Evolutionary conservation across 2,797 vertebrate genomes (phyloP).

Genomic region (Halcyon badia): DNA sequence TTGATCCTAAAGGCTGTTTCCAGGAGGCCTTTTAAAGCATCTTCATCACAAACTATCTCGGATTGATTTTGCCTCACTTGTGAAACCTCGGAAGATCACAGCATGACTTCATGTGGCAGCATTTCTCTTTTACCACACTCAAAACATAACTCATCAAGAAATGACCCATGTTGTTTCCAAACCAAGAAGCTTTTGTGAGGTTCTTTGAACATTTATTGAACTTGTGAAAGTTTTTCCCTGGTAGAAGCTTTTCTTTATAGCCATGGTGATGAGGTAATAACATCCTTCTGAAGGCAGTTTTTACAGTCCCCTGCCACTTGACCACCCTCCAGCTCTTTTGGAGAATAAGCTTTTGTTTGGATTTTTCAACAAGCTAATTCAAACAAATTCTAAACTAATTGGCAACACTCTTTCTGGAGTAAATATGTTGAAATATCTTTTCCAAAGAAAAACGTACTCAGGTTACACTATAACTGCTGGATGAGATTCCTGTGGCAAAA

Average conservation of each 20-base stretch:
- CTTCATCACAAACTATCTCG: neutral
- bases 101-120: fast-evolving
- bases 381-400: too few relatives aligned
- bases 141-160: neutral
- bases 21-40: neutral
- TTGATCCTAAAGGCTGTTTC: neutral
- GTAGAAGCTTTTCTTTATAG: neutral
- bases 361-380: neutral
- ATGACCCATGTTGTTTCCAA: neutral
- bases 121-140: neutral
- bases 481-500: too few relatives aligned
- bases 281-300: neutral
- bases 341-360: neutral
- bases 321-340: neutral
- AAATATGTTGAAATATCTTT: too few relatives aligned
- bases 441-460: too few relatives aligned
- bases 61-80: neutral
- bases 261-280: neutral
- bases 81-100: neutral
- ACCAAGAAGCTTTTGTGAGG: neutral
- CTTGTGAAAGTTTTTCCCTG: neutral
- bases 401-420: too few relatives aligned
- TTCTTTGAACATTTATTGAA: neutral
- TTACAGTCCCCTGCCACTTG: neutral
- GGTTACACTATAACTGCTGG: too few relatives aligned